These are phyloP conservation scores for Rhizomys pruinosus DNA, from an alignment of 2,113 vertebrate genomes.

Conservation along the genomic window DNA sequence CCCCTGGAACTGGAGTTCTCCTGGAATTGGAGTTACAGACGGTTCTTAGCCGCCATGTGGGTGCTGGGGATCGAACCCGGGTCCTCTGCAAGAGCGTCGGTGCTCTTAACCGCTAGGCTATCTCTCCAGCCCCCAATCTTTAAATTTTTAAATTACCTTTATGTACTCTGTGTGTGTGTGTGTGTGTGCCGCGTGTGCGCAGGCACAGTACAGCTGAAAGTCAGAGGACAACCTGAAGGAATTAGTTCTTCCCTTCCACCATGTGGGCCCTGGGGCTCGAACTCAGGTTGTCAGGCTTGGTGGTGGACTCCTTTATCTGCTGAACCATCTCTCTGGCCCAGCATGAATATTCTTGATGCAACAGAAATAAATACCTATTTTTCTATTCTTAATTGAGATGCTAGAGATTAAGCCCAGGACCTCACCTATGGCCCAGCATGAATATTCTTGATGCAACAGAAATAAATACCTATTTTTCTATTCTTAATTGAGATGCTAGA, in stretches of 20 bases:
- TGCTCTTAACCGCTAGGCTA: too few relatives aligned
- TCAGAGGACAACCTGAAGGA: neutral
- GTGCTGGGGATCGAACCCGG: too few relatives aligned
- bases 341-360: neutral
- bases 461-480: too few relatives aligned
- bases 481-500: neutral
- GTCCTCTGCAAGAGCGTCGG: too few relatives aligned
- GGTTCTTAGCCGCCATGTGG: too few relatives aligned
- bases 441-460: neutral
- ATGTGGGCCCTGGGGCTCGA: neutral
- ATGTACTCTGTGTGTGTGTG: neutral
- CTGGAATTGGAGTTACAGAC: too few relatives aligned
- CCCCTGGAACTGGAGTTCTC: too few relatives aligned
- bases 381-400: neutral
- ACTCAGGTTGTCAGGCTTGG: neutral
- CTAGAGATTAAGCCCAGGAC: neutral
- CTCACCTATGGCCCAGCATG: neutral
- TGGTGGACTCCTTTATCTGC: neutral
- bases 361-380: neutral
- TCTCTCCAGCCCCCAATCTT: too few relatives aligned
- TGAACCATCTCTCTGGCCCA: neutral
- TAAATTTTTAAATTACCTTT: neutral
- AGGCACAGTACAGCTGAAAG: neutral
- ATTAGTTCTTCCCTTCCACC: neutral
- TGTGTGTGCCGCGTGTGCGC: too few relatives aligned